Evolutionary conservation across 2,888 invertebrate genomes (phyloP), one percentile per base, ranked within the genome.

Genomic region (Pollenia amentaria): DNA sequence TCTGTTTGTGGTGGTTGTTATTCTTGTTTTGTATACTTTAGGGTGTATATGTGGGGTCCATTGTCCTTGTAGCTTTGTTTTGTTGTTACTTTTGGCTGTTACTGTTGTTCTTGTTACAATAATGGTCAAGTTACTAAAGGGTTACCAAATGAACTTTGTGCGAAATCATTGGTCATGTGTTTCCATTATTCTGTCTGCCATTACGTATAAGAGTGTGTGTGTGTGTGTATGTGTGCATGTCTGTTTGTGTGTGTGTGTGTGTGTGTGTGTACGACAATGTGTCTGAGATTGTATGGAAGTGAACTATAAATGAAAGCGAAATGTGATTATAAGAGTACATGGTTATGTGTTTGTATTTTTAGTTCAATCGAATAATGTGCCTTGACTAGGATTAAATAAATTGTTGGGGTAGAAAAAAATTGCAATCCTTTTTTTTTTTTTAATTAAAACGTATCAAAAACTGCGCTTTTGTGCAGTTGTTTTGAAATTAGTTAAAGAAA

Each of bases 281-380:
- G 46, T 42, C 42, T 64, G 10, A 21, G 55, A 40, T 44, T 83
- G 60, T 83, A 42, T 76, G 70, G 21, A 57, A 65, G 76, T 51
- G 57, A n/a, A 85, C 65, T 78, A 77, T 72, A 82, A 83, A 83
- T 83, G 83, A 87, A 87, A 87, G 70, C 86, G 83, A 86, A 86
- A 83, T 86, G 79, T 86, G 83, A 87, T 83, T 87, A 84, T 72
- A 6, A 6, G 29, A 29, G 29, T 6, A 86, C 86, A 87, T 87
- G 83, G 76, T 76, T 65, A 76, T 86, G 79, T 70, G 72, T 14
- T 70, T 83, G 57, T 67, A 46, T 67, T 83, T 75, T 82, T 69
- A 60, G 60, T 82, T 62, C 60, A 16, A 72, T 70, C 21, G 75
- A 70, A 86, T 72, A 65, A 81, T 83, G 69, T 79, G 51, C 53